A percentile compares a stretch with the other conserved stretches of the same genome.
phyloP scores from a whole-genome alignment of 2,797 vertebrate species.

The Acestrorhynchus altus region DNA sequence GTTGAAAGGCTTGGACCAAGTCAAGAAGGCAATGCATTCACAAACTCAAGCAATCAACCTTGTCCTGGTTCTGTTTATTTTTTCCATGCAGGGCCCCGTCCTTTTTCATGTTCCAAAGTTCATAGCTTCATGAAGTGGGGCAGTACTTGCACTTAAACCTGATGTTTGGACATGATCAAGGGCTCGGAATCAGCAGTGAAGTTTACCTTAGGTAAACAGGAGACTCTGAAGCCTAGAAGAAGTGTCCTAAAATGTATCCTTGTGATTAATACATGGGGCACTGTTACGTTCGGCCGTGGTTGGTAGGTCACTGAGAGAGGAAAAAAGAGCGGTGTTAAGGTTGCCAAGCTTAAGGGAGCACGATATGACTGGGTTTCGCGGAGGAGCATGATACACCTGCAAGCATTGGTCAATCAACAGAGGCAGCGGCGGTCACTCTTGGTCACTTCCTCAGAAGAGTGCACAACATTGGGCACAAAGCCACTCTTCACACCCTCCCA shows the following conservation, averaged over 20 bases:
- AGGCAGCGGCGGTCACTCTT: conserved; percentile 97
- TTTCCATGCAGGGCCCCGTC: conserved; percentile 28
- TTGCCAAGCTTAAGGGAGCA: conserved; percentile 52
- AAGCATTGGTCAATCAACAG: conserved; percentile 82
- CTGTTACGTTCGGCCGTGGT: conserved; percentile 40
- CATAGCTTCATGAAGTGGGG: conserved; percentile 20
- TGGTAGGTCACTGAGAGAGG: conserved; percentile 25
- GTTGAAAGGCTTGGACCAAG: conserved; percentile 5
- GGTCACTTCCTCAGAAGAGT: conserved; percentile 98
- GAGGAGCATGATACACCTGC: conserved; percentile 41
- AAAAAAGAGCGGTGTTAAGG: conserved; percentile 33
- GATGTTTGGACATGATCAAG: conserved; percentile 28
- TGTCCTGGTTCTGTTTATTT: background rate
- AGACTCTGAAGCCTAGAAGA: conserved; percentile 9
- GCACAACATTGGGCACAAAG: conserved; percentile 96
- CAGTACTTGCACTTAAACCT: background rate
- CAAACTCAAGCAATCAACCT: conserved; percentile 21
- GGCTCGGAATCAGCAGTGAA: conserved; percentile 9
- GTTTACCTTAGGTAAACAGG: conserved; percentile 9
- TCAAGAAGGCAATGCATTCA: conserved; percentile 19
- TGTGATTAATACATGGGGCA: conserved; percentile 17
- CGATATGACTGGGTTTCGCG: conserved; percentile 49
- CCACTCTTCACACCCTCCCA: conserved; percentile 99
- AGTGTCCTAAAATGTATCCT: conserved; percentile 30
- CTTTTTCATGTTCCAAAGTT: conserved; percentile 6